phyloP scores from a whole-genome alignment of 2,113 vertebrate species.

The Chiloscyllium plagiosum region DNA sequence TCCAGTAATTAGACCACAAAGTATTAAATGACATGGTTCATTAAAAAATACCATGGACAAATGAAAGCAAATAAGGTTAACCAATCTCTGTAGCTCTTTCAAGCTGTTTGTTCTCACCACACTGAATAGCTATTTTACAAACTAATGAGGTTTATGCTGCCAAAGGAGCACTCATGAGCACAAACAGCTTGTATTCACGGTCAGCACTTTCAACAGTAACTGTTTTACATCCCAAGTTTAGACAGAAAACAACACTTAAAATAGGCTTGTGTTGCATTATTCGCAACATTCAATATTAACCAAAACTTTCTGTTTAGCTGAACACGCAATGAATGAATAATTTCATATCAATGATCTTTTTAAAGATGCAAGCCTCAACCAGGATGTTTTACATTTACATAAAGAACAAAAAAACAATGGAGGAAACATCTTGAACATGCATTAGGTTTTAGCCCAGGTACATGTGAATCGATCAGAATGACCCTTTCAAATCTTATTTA shows the following conservation, averaged over 20 bases:
- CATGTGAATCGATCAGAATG: not conserved
- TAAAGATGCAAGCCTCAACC: not conserved
- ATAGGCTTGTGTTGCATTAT: not conserved
- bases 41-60: not conserved
- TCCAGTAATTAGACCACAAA: not conserved
- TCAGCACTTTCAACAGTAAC: not conserved
- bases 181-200: not conserved
- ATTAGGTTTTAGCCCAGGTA: not conserved
- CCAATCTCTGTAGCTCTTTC: not conserved
- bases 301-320: not conserved
- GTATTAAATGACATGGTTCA: conserved; percentile 27
- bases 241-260: not conserved
- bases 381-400: not conserved
- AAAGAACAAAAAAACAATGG: not conserved
- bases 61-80: conserved; percentile 19
- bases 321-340: not conserved
- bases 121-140: conserved; percentile 10
- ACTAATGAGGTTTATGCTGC: not conserved
- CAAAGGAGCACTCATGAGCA: not conserved
- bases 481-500: not conserved
- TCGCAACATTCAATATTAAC: not conserved
- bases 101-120: not conserved
- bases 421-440: not conserved
- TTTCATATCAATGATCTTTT: not conserved
- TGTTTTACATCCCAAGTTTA: not conserved